Conservation (phyloP, 2,113 vertebrate species). For the Marmota flaviventris region DNA sequence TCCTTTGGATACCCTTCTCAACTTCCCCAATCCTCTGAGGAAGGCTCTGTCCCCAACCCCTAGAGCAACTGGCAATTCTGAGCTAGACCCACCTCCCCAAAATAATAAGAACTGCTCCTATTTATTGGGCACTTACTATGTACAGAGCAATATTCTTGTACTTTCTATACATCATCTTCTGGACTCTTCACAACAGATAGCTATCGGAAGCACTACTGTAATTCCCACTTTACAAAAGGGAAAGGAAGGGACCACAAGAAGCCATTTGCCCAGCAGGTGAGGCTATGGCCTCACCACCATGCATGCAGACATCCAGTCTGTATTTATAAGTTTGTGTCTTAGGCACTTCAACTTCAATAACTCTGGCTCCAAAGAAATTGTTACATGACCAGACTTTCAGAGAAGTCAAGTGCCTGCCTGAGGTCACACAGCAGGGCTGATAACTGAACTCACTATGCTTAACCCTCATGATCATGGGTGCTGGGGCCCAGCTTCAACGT, state of each 20-base stretch:
- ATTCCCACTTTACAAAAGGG: not conserved
- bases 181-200: not conserved
- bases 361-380: not conserved
- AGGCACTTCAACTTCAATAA: not conserved
- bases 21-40: not conserved
- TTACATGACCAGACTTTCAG: not conserved
- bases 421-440: not conserved
- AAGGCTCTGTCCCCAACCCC: not conserved
- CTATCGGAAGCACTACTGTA: not conserved
- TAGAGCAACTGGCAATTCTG: not conserved
- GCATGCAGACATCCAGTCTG: not conserved
- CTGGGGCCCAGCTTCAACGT: constrained; percentile 83
- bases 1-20: not conserved
- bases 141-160: not conserved
- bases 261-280: not conserved
- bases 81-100: not conserved
- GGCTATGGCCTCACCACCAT: not conserved
- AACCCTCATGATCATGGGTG: not conserved
- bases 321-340: not conserved
- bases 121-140: not conserved
- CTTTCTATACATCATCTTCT: not conserved
- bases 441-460: not conserved
- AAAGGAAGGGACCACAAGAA: not conserved
- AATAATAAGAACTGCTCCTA: not conserved
- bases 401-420: not conserved